Conservation (phyloP, 2,113 vertebrate species). For the Taxidea taxus region DNA sequence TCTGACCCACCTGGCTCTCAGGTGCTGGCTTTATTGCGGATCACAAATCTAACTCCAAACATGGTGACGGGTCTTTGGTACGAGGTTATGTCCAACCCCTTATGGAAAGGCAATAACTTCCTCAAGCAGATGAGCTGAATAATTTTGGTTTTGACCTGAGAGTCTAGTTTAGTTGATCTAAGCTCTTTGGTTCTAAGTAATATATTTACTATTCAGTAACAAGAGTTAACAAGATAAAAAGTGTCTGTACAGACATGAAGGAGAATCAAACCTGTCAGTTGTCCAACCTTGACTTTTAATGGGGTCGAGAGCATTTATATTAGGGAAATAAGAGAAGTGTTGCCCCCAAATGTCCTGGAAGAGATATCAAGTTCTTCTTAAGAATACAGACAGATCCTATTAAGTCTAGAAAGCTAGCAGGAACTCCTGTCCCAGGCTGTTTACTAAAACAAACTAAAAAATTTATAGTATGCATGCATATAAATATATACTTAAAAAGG, state of each 20-base stretch:
- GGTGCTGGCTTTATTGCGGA: not conserved
- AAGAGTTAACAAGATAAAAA: not conserved
- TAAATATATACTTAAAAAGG: not conserved
- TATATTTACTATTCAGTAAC: not conserved
- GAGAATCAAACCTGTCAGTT: not conserved
- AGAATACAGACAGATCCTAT: not conserved
- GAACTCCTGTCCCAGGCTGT: not conserved
- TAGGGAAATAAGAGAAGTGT: not conserved
- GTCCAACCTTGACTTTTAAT: not conserved
- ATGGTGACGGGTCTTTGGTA: not conserved
- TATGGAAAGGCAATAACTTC: not conserved
- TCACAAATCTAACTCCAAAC: constrained; percentile 22
- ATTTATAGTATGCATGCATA: not conserved
- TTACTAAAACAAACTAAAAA: constrained; percentile 13
- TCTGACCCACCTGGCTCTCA: not conserved
- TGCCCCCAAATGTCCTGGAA: not conserved
- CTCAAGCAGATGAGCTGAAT: not conserved
- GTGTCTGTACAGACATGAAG: not conserved
- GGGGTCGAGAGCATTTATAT: not conserved
- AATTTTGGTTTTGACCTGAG: constrained; percentile 22
- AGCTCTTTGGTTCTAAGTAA: not conserved
- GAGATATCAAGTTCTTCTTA: not conserved
- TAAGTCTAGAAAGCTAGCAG: not conserved
- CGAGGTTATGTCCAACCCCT: constrained; percentile 11
- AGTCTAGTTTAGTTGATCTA: not conserved